phyloP scores from a whole-genome alignment of 2,113 vertebrate genomes.

The Naja naja region DNA sequence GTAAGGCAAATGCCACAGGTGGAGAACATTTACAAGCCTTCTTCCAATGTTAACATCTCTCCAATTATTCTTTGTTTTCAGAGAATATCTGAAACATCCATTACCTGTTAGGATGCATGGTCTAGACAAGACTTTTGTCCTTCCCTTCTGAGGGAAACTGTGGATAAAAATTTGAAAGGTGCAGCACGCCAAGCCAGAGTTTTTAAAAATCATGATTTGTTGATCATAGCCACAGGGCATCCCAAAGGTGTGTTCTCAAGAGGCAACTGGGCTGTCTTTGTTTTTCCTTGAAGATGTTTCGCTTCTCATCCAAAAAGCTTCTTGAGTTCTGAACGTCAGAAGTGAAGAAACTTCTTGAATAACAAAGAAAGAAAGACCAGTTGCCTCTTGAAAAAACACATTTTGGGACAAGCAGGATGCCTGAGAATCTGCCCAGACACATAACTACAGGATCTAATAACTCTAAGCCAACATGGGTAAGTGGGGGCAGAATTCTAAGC shows the following conservation, averaged over 20 bases:
- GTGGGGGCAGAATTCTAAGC: not conserved
- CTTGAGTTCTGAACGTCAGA: not conserved
- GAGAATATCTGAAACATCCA: not conserved
- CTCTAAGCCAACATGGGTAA: not conserved
- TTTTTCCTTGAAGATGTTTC: not conserved
- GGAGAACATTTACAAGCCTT: not conserved
- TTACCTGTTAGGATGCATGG: not conserved
- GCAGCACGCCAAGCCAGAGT: not conserved
- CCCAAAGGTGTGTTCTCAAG: not conserved
- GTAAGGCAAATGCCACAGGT: not conserved
- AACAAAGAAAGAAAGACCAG: not conserved
- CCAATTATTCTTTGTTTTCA: not conserved
- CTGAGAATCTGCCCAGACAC: not conserved
- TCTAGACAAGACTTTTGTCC: not conserved
- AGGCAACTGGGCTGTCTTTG: not conserved
- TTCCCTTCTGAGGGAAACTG: not conserved
- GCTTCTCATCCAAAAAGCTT: not conserved
- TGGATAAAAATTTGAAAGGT: not conserved
- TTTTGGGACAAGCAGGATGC: not conserved
- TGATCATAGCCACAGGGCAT: not conserved
- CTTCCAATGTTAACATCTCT: not conserved
- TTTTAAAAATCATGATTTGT: not conserved
- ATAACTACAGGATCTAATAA: not conserved
- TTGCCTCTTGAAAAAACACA: not conserved
- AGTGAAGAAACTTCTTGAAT: not conserved